Evolutionary conservation across 2,113 vertebrate genomes (phyloP).

Genomic region (Seriola rivoliana): DNA sequence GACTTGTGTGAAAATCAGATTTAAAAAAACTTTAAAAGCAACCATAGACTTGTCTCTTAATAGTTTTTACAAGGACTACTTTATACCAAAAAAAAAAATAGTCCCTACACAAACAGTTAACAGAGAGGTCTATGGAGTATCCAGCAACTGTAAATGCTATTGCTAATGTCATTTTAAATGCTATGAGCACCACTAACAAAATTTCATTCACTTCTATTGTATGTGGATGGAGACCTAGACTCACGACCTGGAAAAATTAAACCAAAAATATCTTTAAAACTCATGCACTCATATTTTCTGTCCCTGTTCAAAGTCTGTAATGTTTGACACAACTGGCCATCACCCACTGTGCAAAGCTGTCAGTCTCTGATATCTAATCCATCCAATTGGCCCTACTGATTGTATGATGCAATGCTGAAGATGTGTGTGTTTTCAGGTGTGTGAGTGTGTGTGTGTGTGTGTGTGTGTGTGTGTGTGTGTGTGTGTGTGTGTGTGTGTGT

Average conservation of each 20-base stretch:
- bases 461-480: constrained; percentile 24
- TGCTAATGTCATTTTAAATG: not conserved
- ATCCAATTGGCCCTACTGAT: constrained; percentile 33
- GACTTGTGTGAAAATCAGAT: not conserved
- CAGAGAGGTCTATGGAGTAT: not conserved
- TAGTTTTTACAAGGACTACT: not conserved
- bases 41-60: not conserved
- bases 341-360: not conserved
- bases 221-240: not conserved
- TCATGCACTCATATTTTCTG: not conserved
- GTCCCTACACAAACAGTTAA: not conserved
- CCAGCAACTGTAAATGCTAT: not conserved
- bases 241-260: not conserved
- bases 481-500: constrained; percentile 37
- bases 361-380: constrained; percentile 19
- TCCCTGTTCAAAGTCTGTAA: not conserved
- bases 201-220: not conserved
- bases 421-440: constrained; percentile 35
- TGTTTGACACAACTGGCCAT: not conserved
- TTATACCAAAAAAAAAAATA: not conserved
- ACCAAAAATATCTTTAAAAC: not conserved
- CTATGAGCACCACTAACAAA: not conserved
- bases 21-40: not conserved
- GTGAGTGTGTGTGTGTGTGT: constrained; percentile 34
- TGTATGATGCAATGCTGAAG: constrained; percentile 26